phyloP scores from a whole-genome alignment of 2,888 invertebrate genomes.

The Eudasyphora cyanicolor region DNA sequence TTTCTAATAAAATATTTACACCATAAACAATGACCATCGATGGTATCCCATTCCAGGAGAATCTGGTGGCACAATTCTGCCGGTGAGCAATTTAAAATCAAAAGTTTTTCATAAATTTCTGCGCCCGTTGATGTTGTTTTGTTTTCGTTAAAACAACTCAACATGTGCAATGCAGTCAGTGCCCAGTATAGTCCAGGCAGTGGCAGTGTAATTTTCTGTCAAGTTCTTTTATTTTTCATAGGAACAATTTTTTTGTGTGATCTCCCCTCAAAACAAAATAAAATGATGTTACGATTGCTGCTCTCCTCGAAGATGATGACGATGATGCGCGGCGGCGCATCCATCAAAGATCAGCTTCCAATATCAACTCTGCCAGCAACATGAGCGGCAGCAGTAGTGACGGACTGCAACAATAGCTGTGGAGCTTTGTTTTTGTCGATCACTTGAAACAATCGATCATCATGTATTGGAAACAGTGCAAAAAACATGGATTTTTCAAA shows the following conservation, averaged over 20 bases:
- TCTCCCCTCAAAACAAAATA: conserved; percentile 31
- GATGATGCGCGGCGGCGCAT: conserved; percentile 57
- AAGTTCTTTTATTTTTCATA: conserved; percentile 54
- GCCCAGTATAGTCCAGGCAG: no score
- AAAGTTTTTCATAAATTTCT: conserved; percentile 35
- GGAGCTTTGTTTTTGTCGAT: conserved; percentile 47
- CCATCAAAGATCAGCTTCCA: conserved; percentile 65
- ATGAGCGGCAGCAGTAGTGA: no score
- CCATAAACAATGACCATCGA: not conserved
- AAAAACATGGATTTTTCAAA: conserved; percentile 66
- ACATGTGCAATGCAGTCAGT: conserved; percentile 61
- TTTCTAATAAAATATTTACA: no score
- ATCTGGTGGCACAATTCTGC: not conserved
- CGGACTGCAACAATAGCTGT: conserved; percentile 48
- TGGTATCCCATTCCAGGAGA: not conserved
- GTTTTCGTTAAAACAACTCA: conserved; percentile 48
- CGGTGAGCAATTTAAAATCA: conserved; percentile 45
- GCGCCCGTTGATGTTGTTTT: not conserved
- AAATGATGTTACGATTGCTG: conserved; percentile 61
- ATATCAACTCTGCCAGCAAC: conserved; percentile 39
- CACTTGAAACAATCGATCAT: conserved; percentile 64
- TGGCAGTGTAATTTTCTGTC: conserved; percentile 68
- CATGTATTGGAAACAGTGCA: conserved; percentile 60
- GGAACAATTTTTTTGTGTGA: not conserved
- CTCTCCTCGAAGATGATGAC: not conserved